Evolutionary conservation across 2,888 invertebrate genomes (phyloP), one percentile per base, ranked within the genome.

Genomic region (Diabrotica balteata): DNA sequence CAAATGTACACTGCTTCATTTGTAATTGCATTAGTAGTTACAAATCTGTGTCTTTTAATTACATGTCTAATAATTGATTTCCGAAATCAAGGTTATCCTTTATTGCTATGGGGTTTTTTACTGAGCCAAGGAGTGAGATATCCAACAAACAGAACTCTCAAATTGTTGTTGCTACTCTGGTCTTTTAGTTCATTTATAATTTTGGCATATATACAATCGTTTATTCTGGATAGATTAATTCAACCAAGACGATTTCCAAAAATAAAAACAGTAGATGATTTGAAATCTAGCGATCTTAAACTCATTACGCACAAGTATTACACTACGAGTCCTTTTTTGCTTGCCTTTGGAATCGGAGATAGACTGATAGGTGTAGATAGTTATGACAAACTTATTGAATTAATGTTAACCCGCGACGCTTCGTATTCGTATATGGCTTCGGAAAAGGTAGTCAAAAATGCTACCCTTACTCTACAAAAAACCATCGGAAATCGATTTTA

Each of bases 191-290:
- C 54, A 10, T 7, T 54, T 9, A 54, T 54, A 42, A 42, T 54
- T 10, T 54, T n/a, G 10, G 54, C 32, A 9, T 54, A 43, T 9
- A 6, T 54, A 5, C 54, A 54, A 42, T 32, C 54, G 42, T 10
- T 7, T 7, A 54, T 54, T 42, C n/a, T 54, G 32, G 3, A 43
- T 7, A 54, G 54, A 32, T 54, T 54, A n/a, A 9, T 54, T 3
- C 9, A 61, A 53, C 68, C 68, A 9, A 68, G 32, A 45, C 59
- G 61, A 42, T 43, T 42, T 46, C 47, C 17, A 44, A 47, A 51
- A n/a, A 58, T 69, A 17, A 55, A 54, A 55, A 63, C 61, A 11
- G 62, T 69, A 10, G 51, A 58, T 11, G 66, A 69, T 54, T 44
- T 69, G 32, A 66, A 59, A n/a, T 11, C 42, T 0, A 69, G 57